phyloP scores from a whole-genome alignment of 2,113 vertebrate genomes.

The Apodemus sylvaticus region DNA sequence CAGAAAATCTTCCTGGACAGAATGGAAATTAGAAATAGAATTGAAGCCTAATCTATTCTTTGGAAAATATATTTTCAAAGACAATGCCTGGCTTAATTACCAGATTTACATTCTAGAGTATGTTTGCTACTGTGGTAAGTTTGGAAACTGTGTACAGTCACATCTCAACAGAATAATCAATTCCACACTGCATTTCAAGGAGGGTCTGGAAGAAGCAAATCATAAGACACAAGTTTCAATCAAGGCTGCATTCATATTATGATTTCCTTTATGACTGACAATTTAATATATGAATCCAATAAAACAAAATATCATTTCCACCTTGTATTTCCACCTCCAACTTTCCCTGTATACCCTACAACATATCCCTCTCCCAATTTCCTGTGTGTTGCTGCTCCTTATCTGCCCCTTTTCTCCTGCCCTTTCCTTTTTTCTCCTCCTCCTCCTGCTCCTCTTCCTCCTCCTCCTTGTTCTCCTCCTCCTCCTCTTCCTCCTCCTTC shows the following conservation, averaged over 20 bases:
- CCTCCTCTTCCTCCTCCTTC: background rate
- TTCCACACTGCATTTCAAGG: background rate
- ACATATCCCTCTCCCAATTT: background rate
- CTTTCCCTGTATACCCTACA: no score
- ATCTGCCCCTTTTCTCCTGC: background rate
- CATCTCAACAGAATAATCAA: slow-evolving; percentile 31
- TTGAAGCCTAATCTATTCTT: slow-evolving; percentile 44
- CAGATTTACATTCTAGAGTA: slow-evolving; percentile 50
- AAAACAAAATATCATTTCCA: background rate
- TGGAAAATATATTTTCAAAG: slow-evolving; percentile 56
- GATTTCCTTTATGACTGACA: background rate
- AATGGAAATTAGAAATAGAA: slow-evolving; percentile 56
- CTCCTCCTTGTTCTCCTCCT: no score
- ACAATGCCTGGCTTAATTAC: slow-evolving; percentile 43
- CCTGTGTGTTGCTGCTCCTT: background rate
- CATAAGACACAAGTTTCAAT: background rate
- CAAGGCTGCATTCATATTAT: background rate
- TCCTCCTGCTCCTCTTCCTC: background rate
- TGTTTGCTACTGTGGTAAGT: background rate
- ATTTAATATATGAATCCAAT: background rate
- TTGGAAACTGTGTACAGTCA: slow-evolving; percentile 44
- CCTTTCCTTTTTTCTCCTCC: background rate
- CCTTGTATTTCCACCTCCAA: background rate
- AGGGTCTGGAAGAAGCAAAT: background rate
- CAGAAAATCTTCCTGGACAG: background rate